Percentiles rank a stretch among this genome's conserved stretches.
phyloP scores from a whole-genome alignment of 2,797 vertebrate genomes.

The Phalanger gymnotis region DNA sequence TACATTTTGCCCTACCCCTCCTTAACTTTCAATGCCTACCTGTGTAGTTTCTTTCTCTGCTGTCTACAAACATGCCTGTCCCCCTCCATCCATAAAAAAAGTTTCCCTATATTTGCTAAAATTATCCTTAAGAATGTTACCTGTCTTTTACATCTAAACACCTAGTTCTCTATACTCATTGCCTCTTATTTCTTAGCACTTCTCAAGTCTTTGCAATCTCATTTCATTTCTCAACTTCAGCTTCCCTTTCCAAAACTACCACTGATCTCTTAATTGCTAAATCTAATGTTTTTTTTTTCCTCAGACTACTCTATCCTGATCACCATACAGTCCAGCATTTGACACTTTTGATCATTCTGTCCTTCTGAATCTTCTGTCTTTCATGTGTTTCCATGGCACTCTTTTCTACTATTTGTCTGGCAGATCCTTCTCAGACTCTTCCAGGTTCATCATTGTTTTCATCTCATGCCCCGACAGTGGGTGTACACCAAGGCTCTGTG shows the following conservation, averaged over 20 bases:
- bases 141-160: neutral
- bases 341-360: neutral
- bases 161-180: neutral
- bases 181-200: neutral
- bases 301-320: neutral
- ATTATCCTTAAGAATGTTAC: neutral
- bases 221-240: neutral
- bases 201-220: neutral
- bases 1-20: neutral
- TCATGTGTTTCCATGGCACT: neutral
- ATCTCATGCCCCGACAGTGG: neutral
- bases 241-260: neutral
- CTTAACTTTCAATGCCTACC: neutral
- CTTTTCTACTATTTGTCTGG: neutral
- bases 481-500: neutral
- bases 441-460: neutral
- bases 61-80: neutral
- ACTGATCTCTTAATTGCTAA: neutral
- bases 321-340: neutral
- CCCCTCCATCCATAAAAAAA: neutral
- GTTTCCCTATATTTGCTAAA: neutral
- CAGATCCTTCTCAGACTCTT: neutral
- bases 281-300: neutral
- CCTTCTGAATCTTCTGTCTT: neutral
- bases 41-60: neutral